These are phyloP conservation scores for Protophormia terraenovae DNA, from an alignment of 2,888 invertebrate genomes.

Conservation along the genomic window DNA sequence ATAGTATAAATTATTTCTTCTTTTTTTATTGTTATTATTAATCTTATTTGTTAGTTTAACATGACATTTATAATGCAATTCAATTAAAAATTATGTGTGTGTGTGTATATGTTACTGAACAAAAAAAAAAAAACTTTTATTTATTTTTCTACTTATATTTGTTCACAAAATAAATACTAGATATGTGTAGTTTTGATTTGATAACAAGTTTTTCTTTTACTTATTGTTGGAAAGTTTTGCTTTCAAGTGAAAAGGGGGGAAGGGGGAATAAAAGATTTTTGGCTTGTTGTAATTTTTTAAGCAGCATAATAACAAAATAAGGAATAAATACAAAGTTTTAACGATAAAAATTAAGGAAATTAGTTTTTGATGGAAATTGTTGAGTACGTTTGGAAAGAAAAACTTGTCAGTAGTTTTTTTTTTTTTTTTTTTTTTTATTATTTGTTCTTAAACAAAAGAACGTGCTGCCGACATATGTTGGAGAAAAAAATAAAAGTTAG, in stretches of 20 bases:
- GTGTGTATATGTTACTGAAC: neutral
- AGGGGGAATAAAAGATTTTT: neutral
- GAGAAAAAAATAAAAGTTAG: neutral
- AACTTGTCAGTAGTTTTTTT: neutral
- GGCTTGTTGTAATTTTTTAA: too few relatives aligned
- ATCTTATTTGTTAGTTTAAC: conserved; percentile 19
- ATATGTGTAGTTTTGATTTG: conserved; percentile 15
- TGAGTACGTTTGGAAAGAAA: neutral
- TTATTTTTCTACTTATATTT: neutral
- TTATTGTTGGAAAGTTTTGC: too few relatives aligned
- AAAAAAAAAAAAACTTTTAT: neutral
- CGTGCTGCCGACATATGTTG: neutral
- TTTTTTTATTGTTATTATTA: conserved; percentile 34
- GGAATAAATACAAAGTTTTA: neutral
- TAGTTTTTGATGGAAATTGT: conserved; percentile 17
- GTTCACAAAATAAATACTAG: neutral
- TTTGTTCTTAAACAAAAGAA: too few relatives aligned
- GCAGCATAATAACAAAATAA: too few relatives aligned
- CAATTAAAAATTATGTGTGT: conserved; percentile 42
- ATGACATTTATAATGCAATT: conserved; percentile 32
- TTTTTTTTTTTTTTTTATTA: neutral
- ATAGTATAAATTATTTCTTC: too few relatives aligned
- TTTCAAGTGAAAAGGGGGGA: neutral
- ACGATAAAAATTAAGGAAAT: conserved; percentile 4
- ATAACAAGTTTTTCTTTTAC: neutral